Evolutionary conservation across 2,888 invertebrate species (phyloP).

Genomic region (Chymomyza procnemis): DNA sequence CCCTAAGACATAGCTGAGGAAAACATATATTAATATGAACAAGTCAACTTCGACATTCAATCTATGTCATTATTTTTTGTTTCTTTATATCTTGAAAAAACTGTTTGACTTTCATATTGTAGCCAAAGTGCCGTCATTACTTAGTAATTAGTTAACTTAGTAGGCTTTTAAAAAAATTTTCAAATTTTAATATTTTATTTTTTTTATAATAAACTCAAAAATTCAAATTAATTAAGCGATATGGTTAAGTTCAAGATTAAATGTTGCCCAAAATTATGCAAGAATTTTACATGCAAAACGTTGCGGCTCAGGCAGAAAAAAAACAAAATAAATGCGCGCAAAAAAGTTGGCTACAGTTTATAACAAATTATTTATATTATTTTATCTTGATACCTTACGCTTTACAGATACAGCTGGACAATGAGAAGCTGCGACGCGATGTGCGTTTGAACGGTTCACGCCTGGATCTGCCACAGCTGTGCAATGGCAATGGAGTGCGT

Average conservation of each 20-base stretch:
- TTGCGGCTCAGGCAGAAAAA: not conserved
- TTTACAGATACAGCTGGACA: slow-evolving; percentile 78
- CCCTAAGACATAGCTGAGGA: too few species aligned
- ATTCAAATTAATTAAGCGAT: not conserved
- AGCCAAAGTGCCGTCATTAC: too few species aligned
- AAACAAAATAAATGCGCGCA: not conserved
- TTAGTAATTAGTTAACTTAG: too few species aligned
- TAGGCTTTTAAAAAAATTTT: too few species aligned
- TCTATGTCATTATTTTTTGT: too few species aligned
- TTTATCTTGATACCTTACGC: not conserved
- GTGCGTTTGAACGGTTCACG: slow-evolving; percentile 73
- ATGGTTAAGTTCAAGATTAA: slow-evolving; percentile 9
- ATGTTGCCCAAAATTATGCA: slow-evolving; percentile 24
- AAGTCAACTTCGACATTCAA: too few species aligned
- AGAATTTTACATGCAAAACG: not conserved
- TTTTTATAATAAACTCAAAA: not conserved
- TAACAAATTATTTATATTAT: not conserved
- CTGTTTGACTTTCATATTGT: too few species aligned
- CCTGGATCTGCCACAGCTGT: slow-evolving; percentile 76
- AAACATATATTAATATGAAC: too few species aligned
- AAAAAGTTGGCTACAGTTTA: slow-evolving; percentile 25
- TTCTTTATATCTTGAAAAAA: too few species aligned
- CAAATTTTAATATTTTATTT: too few species aligned
- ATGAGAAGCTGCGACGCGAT: slow-evolving; percentile 79
- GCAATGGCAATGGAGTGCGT: slow-evolving; percentile 55